Conservation (phyloP, 2,888 invertebrate species). For the Calliopum simillimum region DNA sequence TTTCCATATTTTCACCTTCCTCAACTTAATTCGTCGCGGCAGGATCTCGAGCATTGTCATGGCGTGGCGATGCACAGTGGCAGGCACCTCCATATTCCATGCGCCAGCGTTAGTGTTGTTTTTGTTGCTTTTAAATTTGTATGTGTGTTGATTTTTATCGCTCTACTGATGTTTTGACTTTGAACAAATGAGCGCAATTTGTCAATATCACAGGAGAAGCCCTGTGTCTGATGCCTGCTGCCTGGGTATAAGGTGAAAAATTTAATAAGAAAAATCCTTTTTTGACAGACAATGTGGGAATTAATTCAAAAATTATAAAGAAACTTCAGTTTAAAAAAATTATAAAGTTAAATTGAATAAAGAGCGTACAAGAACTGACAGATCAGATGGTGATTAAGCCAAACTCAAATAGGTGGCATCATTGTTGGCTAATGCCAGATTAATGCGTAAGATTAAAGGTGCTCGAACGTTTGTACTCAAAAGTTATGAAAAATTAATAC, state of each 20-base stretch:
- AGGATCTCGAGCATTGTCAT: conserved; percentile 11
- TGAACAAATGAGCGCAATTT: conserved; percentile 65
- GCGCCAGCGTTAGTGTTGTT: conserved; percentile 11
- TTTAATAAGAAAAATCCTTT: conserved; percentile 19
- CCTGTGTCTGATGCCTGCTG: conserved; percentile 41
- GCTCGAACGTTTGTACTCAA: too few species aligned
- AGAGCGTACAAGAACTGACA: conserved; percentile 23
- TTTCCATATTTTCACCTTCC: neutral
- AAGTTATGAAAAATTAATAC: too few species aligned
- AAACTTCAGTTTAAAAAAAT: neutral
- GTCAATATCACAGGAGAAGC: conserved; percentile 52
- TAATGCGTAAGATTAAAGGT: conserved; percentile 46
- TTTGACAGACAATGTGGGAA: conserved; percentile 45
- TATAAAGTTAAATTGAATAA: neutral
- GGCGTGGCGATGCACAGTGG: neutral
- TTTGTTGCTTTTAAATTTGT: conserved; percentile 5
- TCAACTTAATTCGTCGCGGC: conserved; percentile 20
- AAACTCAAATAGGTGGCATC: conserved; percentile 45
- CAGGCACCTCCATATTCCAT: neutral
- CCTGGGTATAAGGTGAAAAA: conserved; percentile 25
- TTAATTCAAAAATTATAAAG: conserved; percentile 38
- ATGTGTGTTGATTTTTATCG: conserved; percentile 46
- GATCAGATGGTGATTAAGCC: conserved; percentile 47
- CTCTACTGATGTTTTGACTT: conserved; percentile 61
- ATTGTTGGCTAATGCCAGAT: conserved; percentile 45